These are phyloP conservation scores for Actias luna DNA, from an alignment of 2,888 invertebrate species.

Conservation along the genomic window DNA sequence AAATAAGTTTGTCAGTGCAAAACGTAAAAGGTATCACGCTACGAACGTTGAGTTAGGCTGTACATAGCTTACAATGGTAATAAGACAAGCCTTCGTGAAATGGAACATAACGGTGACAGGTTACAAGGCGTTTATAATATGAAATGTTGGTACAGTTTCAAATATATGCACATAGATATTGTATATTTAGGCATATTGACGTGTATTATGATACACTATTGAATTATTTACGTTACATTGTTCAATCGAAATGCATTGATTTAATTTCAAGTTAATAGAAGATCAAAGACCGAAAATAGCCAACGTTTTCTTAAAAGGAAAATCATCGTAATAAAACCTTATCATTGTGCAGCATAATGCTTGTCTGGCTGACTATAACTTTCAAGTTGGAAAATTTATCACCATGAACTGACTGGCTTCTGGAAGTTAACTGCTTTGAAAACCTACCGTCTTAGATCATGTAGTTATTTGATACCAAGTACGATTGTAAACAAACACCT, in stretches of 20 bases:
- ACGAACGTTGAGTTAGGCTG: constrained; percentile 53
- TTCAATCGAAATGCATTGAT: background rate
- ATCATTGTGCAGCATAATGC: too few relatives aligned
- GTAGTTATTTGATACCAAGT: too few relatives aligned
- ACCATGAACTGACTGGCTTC: too few relatives aligned
- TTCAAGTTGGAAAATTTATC: too few relatives aligned
- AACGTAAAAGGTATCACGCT: constrained; percentile 69
- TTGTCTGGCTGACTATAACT: too few relatives aligned
- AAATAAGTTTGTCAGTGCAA: constrained; percentile 23
- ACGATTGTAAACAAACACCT: too few relatives aligned
- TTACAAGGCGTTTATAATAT: constrained; percentile 45
- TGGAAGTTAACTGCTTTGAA: too few relatives aligned
- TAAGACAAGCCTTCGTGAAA: constrained; percentile 62
- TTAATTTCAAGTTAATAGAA: background rate
- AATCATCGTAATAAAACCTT: too few relatives aligned
- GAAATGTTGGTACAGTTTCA: constrained; percentile 24
- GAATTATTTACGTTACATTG: background rate
- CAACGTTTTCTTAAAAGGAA: too few relatives aligned
- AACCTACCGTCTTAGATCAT: too few relatives aligned
- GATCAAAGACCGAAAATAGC: too few relatives aligned
- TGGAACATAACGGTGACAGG: constrained; percentile 61
- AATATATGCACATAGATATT: constrained; percentile 20
- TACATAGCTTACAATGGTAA: constrained; percentile 64
- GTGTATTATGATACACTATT: background rate
- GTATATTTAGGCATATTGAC: background rate